Evolutionary conservation across 1,140 invertebrate genomes (phyloP).

Genomic region (Cyphomyrmex costatus): DNA sequence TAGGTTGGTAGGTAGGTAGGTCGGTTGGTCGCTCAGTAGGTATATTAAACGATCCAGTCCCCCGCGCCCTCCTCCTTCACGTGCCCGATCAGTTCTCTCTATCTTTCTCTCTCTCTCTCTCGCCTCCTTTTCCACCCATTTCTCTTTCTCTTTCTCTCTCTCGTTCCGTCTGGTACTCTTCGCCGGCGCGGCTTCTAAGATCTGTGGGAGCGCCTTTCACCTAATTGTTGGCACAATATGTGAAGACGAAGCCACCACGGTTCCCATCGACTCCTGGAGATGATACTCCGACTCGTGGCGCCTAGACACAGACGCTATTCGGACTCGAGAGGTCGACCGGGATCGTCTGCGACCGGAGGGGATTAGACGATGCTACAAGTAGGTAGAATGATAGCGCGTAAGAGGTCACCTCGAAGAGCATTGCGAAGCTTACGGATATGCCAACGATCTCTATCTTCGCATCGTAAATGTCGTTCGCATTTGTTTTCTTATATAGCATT

Average conservation of each 20-base stretch:
- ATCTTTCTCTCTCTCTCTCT: constrained; percentile 20
- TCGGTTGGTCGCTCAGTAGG: constrained; percentile 76
- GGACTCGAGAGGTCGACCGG: constrained; percentile 59
- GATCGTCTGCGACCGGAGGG: constrained; percentile 28
- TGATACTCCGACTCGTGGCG: constrained; percentile 74
- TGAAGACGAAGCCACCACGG: constrained; percentile 84
- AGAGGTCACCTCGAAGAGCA: constrained; percentile 47
- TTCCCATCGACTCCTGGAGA: constrained; percentile 85
- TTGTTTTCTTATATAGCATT: neutral
- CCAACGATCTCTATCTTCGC: neutral
- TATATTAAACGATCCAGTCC: constrained; percentile 84
- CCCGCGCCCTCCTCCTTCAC: constrained; percentile 61
- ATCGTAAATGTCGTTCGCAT: neutral
- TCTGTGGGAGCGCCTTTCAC: constrained; percentile 86
- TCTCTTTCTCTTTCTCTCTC: constrained; percentile 19
- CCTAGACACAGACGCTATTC: constrained; percentile 52
- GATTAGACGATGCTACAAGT: constrained; percentile 30
- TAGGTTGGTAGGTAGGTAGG: constrained; percentile 79
- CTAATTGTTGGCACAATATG: constrained; percentile 87
- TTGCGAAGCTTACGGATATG: neutral
- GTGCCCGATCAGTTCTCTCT: neutral
- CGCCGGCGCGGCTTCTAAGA: constrained; percentile 63
- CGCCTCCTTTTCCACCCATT: constrained; percentile 10
- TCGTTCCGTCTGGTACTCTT: neutral
- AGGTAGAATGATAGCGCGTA: constrained; percentile 53